Percentiles rank a stretch among this genome's conserved stretches.
Conservation (phyloP, 2,797 vertebrate species). For the Myripristis jacobus region DNA sequence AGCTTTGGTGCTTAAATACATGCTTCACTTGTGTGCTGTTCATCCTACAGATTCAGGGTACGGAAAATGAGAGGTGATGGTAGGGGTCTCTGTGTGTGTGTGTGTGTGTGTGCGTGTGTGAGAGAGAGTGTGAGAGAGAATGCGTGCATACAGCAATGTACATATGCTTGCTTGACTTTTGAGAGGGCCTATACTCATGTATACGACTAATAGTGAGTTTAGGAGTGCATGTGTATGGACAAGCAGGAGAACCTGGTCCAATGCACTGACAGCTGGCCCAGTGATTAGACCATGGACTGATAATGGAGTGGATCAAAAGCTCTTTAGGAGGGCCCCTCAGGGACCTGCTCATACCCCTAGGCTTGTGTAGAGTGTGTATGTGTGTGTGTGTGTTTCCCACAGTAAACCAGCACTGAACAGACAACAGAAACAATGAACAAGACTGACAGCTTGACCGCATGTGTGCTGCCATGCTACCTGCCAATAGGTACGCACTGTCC, state of each 20-base stretch:
- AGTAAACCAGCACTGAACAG: constrained; percentile 13
- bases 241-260: constrained; percentile 15
- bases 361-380: constrained; percentile 24
- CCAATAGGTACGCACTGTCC: neutral
- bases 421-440: constrained; percentile 19
- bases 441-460: constrained; percentile 26
- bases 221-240: constrained; percentile 5
- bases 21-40: constrained; percentile 59
- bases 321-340: constrained; percentile 72
- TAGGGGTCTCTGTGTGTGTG: neutral
- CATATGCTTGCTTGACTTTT: constrained; percentile 17
- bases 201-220: neutral
- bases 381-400: constrained; percentile 24
- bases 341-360: constrained; percentile 59
- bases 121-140: too few relatives aligned
- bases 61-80: constrained; percentile 30
- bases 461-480: neutral
- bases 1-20: constrained; percentile 82
- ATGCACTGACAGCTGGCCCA: constrained; percentile 84
- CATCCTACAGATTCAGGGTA: constrained; percentile 67
- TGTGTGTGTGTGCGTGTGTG: neutral
- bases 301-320: constrained; percentile 78
- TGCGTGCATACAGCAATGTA: neutral
- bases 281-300: constrained; percentile 78
- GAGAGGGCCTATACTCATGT: neutral